Evolutionary conservation across 2,888 invertebrate species (phyloP).

Genomic region (Pediacus dermestoides): DNA sequence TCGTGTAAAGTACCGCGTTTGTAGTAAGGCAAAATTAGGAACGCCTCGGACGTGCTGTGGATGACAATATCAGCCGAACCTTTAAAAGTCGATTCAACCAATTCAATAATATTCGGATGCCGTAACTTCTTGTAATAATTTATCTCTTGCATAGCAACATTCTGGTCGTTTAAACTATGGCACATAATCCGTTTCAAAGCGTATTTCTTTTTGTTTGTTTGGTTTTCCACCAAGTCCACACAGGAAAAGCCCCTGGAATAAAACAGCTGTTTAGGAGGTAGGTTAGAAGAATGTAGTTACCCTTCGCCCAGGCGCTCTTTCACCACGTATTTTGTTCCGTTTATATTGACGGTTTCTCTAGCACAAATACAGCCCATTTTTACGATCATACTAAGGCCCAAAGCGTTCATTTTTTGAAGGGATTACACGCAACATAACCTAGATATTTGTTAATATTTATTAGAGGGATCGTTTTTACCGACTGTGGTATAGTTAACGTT

Average conservation of each 20-base stretch:
- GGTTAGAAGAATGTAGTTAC: slow-evolving; percentile 55
- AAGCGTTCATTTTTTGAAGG: slow-evolving; percentile 57
- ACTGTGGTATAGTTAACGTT: too few species aligned
- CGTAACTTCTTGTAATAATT: slow-evolving; percentile 67
- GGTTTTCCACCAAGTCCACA: slow-evolving; percentile 72
- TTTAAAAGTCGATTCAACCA: slow-evolving; percentile 64
- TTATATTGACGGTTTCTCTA: slow-evolving; percentile 66
- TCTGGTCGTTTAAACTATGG: slow-evolving; percentile 74
- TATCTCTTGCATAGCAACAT: slow-evolving; percentile 67
- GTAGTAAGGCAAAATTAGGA: slow-evolving; percentile 73
- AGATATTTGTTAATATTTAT: too few species aligned
- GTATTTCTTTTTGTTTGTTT: slow-evolving; percentile 60
- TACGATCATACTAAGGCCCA: slow-evolving; percentile 66
- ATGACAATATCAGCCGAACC: slow-evolving; percentile 64
- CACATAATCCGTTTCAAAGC: slow-evolving; percentile 80
- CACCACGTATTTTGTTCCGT: slow-evolving; percentile 66
- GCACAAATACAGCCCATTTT: slow-evolving; percentile 75
- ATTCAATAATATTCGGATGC: slow-evolving; percentile 70
- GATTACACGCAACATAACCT: slow-evolving; percentile 7
- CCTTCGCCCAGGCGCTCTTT: slow-evolving; percentile 73
- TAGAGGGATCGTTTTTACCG: too few species aligned
- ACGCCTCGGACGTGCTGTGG: slow-evolving; percentile 67
- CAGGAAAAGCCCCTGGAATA: slow-evolving; percentile 73
- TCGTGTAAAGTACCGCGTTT: slow-evolving; percentile 73
- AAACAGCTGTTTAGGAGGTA: slow-evolving; percentile 19